Evolutionary conservation across 2,113 vertebrate species (phyloP).

Genomic region (Budorcas taxicolor): DNA sequence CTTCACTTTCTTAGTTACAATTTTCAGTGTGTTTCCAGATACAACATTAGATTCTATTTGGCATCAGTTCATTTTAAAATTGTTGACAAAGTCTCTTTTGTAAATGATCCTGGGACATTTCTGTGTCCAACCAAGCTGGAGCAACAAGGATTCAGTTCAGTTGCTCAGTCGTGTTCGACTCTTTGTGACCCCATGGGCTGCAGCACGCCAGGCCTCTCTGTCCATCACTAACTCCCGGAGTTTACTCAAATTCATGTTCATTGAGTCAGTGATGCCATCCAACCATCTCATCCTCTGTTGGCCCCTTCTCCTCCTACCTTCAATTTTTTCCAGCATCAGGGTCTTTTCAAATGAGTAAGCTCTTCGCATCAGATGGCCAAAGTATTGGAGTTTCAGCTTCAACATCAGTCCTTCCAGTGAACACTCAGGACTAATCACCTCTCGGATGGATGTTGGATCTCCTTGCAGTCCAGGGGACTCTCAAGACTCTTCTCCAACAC

Average conservation of each 20-base stretch:
- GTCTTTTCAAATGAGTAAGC: not conserved
- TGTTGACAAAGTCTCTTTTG: not conserved
- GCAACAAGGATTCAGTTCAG: not conserved
- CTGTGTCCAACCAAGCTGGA: not conserved
- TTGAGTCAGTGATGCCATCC: not conserved
- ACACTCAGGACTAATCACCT: not conserved
- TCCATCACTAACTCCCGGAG: accelerated
- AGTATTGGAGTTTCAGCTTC: not conserved
- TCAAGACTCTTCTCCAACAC: not conserved
- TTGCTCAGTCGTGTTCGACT: accelerated
- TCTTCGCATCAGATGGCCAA: not conserved
- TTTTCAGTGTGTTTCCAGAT: not conserved
- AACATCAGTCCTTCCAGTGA: not conserved
- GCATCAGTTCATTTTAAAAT: not conserved
- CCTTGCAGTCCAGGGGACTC: not conserved
- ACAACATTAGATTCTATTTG: not conserved
- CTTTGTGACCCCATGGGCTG: not conserved
- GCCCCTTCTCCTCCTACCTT: not conserved
- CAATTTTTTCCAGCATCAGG: not conserved
- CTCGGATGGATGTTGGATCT: not conserved
- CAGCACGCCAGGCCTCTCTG: not conserved
- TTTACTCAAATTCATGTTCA: not conserved
- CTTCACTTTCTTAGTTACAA: not conserved
- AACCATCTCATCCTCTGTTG: not conserved
- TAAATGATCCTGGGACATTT: not conserved